Percentiles rank a stretch among this genome's conserved stretches.
These are phyloP conservation scores for Acanthis flammea DNA, from an alignment of 2,797 vertebrate species.

Conservation along the genomic window DNA sequence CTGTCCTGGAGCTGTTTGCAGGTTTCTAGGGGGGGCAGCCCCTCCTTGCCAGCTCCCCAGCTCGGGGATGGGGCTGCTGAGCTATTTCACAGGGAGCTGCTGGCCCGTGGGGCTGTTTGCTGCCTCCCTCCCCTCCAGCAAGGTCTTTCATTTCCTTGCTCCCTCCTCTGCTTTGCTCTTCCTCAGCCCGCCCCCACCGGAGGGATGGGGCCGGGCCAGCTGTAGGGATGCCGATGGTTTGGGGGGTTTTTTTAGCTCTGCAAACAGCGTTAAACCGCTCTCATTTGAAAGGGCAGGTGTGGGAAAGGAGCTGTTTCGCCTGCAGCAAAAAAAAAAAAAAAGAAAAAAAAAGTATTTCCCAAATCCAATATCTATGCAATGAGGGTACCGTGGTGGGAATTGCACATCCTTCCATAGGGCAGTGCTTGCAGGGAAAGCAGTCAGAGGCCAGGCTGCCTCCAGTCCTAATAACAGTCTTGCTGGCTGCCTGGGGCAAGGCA, in stretches of 20 bases:
- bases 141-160: background rate
- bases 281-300: background rate
- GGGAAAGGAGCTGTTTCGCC: background rate
- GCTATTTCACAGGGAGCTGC: slow-evolving; percentile 53
- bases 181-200: rapidly evolving
- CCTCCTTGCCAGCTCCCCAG: background rate
- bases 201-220: background rate
- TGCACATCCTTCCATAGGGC: background rate
- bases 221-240: background rate
- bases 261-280: background rate
- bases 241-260: background rate
- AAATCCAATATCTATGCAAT: slow-evolving; percentile 51
- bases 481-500: background rate
- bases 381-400: background rate
- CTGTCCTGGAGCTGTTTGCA: background rate
- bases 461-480: background rate
- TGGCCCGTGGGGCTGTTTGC: slow-evolving; percentile 46
- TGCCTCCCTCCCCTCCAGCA: background rate
- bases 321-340: background rate
- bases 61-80: background rate
- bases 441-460: background rate
- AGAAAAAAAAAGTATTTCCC: background rate
- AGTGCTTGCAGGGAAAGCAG: background rate
- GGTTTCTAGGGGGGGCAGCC: background rate
- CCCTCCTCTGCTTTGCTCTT: background rate